Evolutionary conservation across 2,113 vertebrate species (phyloP), one percentile per base, ranked within the genome.

Genomic region (Notechis scutatus): DNA sequence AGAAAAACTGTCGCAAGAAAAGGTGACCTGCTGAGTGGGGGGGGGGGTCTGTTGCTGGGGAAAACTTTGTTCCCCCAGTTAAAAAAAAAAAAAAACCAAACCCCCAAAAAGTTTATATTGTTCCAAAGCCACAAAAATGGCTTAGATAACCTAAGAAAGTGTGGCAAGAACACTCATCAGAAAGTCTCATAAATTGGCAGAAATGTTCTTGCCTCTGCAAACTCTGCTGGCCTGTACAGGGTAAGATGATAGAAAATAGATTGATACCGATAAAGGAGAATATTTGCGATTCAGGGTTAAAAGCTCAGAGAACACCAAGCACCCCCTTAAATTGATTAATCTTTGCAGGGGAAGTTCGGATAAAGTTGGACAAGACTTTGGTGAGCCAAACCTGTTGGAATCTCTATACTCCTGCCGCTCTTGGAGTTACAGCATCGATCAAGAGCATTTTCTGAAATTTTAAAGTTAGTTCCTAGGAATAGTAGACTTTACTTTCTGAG

Each of bases 1-100:
- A 98, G 98, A 98, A 98, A 98, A 98, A 98, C 98, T 97, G 98
- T 98, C 98, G 98, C 98, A 98, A 98, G 98, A 98, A 98, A 99
- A 99, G 99, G 98, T 99, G 99, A 99, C 99, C 99, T 98, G 98
- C 98, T 98, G 98, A 98, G 98, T 98, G 97, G 98, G 98, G 1
- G 98, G 98, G 98, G 47, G 98, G 98, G 98, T 98, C 98, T 97
- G 98, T 98, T 98, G 98, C 98, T 98, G 98, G 98, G 98, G 98
- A 98, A 98, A 98, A 98, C 98, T 99, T 99, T 99, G 98, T 99
- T 98, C 97, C 97, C 94, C 97, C 97, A 98, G 98, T 98, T 98
- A 98, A 98, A 92, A 98, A 99, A 98, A 98, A 92, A 98, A 99
- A 98, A 98, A 98, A 55, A 52, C 50, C 18, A 39, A 4, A 15